Evolutionary conservation across 2,888 invertebrate species (phyloP), one percentile per base, ranked within the genome.

Genomic region (Blera fallax): DNA sequence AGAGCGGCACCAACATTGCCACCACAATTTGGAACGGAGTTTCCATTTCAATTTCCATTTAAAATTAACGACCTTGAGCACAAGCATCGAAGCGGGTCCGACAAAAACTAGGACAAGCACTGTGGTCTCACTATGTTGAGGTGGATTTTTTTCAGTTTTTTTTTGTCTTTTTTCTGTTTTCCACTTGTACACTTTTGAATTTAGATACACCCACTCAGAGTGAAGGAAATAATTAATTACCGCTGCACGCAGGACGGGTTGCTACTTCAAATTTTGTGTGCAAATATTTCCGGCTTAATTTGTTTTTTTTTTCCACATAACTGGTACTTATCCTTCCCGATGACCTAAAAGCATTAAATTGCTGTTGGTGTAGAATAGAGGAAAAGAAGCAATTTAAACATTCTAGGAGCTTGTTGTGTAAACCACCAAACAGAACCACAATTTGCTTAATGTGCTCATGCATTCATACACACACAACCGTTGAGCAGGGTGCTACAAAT

Each of bases 21-120:
- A 40, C 34, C 48, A 58, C 40, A 70, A 45, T 52, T 69, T 21
- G 24, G 4, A 60, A 54, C 24, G 56, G 45, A 62, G 73, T 73
- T 73, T 83, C 67, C 54, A 73, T 78, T 84, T 84, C 74, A 79
- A 79, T 84, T 84, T 79, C 56, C 69, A 84, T 84, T 74, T 64
- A 69, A 84, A 74, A 84, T 84, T 48, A 79, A 84, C 74, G 73
- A 74, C 83, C 83, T 84, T 84, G 69, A 83, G 64, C 56, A 34
- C 21, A 11, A 64, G 52, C 45, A 60, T 56, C 56, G 45, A 45
- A 65, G 70, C 56, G 21, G 43, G 40, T 78, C 54, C 67, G 40
- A 34, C 43, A 43, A 54, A 62, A 78, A 70, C 43, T 70, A 24
- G 78, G 14, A 62, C 69, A 78, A 52, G 34, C 40, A 14, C 24